phyloP scores from a whole-genome alignment of 2,797 vertebrate genomes.

The Cygnus olor region DNA sequence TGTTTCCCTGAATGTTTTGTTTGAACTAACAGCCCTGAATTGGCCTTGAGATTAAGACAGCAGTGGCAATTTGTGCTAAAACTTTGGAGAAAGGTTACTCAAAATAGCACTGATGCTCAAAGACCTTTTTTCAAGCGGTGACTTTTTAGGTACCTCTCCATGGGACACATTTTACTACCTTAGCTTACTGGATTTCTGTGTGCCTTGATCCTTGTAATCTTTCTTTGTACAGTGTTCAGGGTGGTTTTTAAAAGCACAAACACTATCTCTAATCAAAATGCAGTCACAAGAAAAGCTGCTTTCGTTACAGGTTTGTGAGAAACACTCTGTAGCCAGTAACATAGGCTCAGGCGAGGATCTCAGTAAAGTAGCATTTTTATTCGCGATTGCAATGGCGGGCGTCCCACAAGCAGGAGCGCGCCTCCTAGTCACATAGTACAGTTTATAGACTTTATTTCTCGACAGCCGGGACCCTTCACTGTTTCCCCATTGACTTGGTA shows the following conservation, averaged over 20 bases:
- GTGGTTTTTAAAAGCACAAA: neutral
- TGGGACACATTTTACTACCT: neutral
- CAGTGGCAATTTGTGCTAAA: neutral
- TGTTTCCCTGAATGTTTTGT: neutral
- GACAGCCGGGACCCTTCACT: too few relatives aligned
- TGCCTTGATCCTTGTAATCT: neutral
- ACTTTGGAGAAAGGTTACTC: neutral
- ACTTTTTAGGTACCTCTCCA: neutral
- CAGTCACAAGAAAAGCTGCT: neutral
- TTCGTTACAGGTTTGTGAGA: neutral
- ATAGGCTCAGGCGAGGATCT: too few relatives aligned
- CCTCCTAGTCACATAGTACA: too few relatives aligned
- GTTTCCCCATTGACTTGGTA: too few relatives aligned
- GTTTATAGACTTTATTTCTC: too few relatives aligned
- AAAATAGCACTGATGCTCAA: neutral
- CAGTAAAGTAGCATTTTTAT: too few relatives aligned
- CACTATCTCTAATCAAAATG: neutral
- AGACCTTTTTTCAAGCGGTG: neutral
- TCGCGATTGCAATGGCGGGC: too few relatives aligned
- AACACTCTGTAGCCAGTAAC: too few relatives aligned
- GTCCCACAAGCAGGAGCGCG: too few relatives aligned
- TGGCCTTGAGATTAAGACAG: fast-evolving
- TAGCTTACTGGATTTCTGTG: neutral
- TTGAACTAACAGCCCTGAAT: neutral
- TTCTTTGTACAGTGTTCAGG: neutral